Conservation (phyloP, 2,888 invertebrate genomes). For the Nineta flava region DNA sequence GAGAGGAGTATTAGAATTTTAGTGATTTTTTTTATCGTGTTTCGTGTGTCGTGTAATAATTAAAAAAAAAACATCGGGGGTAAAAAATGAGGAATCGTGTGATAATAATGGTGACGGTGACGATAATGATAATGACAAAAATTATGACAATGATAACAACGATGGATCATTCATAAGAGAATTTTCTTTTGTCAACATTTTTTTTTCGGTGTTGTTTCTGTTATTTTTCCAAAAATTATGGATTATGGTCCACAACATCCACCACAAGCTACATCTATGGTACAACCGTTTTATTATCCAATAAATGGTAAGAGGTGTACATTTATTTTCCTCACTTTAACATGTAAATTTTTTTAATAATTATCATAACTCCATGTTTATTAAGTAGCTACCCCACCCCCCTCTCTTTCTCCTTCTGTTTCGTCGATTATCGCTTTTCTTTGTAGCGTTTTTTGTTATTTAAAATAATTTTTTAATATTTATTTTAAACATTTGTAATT, state of each 20-base stretch:
- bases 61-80: background rate
- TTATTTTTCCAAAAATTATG: background rate
- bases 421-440: background rate
- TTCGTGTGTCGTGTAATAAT: too few species aligned
- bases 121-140: too few species aligned
- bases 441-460: background rate
- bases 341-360: background rate
- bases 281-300: conserved; percentile 17
- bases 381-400: background rate
- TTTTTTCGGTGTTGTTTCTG: too few species aligned
- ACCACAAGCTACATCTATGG: conserved; percentile 2
- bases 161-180: too few species aligned
- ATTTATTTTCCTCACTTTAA: background rate
- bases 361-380: background rate
- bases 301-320: conserved; percentile 12
- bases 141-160: too few species aligned
- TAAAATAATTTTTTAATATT: background rate
- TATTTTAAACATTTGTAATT: too few species aligned
- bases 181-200: too few species aligned
- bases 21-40: too few species aligned
- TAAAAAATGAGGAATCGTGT: background rate
- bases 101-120: too few species aligned
- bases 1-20: too few species aligned
- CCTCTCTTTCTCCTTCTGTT: background rate
- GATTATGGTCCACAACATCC: conserved; percentile 3